Evolutionary conservation across 2,797 vertebrate genomes (phyloP).

Genomic region (Sphenodon punctatus): DNA sequence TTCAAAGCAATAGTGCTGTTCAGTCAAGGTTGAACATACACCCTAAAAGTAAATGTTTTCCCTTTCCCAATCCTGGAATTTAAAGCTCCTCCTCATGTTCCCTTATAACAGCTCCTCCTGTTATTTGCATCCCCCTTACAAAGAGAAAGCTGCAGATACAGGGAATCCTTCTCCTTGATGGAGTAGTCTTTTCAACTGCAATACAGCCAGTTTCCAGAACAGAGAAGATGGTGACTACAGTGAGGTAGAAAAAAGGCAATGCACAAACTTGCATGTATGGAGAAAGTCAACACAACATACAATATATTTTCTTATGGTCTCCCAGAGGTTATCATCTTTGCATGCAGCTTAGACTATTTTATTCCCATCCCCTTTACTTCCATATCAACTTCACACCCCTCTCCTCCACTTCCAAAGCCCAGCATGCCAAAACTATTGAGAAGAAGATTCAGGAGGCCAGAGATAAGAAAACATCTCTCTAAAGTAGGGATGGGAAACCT

Average conservation of each 20-base stretch:
- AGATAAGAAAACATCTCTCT: neutral
- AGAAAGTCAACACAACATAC: neutral
- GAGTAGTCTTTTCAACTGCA: constrained; percentile 1
- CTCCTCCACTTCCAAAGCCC: neutral
- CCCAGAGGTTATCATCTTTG: neutral
- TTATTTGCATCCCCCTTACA: neutral
- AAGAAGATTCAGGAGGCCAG: constrained; percentile 12
- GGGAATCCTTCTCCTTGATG: neutral
- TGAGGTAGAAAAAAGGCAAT: accelerated
- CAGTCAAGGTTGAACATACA: neutral
- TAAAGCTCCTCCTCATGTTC: neutral
- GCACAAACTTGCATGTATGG: neutral
- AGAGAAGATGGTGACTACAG: constrained; percentile 1
- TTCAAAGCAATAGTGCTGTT: neutral
- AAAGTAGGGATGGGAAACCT: too few relatives aligned
- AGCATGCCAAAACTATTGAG: neutral
- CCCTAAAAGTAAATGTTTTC: neutral
- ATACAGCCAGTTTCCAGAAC: neutral
- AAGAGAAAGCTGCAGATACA: accelerated
- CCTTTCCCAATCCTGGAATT: neutral
- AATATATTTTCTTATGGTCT: neutral
- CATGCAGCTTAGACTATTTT: accelerated
- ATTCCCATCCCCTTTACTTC: neutral
- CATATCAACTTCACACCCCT: neutral
- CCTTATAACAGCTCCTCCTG: too few relatives aligned